Conservation (phyloP, 2,797 vertebrate species). For the Manis javanica region DNA sequence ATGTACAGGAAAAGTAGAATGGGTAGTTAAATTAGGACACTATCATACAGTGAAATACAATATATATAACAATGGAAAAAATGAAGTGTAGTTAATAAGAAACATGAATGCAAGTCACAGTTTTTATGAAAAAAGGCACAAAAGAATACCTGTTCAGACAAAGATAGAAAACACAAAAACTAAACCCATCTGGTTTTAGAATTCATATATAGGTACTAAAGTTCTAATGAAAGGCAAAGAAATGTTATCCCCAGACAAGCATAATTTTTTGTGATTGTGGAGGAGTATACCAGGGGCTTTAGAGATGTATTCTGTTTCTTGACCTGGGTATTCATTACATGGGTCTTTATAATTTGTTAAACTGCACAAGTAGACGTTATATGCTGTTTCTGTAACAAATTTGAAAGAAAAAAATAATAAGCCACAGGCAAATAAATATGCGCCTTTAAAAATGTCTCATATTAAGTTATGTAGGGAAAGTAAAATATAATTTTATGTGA, state of each 20-base stretch:
- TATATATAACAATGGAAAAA: not conserved
- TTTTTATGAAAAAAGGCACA: constrained; percentile 40
- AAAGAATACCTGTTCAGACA: not conserved
- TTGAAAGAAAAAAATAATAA: not conserved
- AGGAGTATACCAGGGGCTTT: not conserved
- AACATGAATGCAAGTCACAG: not conserved
- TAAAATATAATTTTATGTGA: constrained; percentile 33
- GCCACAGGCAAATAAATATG: not conserved
- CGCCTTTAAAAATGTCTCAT: constrained; percentile 25
- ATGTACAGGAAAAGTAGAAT: not conserved
- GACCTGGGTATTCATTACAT: not conserved
- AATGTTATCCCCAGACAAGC: not conserved
- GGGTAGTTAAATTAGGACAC: not conserved
- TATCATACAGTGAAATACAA: not conserved
- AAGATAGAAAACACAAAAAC: constrained; percentile 10
- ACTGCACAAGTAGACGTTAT: not conserved
- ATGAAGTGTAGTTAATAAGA: not conserved
- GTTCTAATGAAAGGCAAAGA: constrained; percentile 28
- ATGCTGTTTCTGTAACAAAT: not conserved
- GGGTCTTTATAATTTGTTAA: constrained; percentile 5
- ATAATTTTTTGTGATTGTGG: not conserved
- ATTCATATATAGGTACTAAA: not conserved
- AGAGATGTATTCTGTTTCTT: not conserved
- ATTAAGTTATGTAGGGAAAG: not conserved
- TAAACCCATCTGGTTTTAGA: not conserved